phyloP scores from a whole-genome alignment of 1,140 invertebrate species.

The Bombyx mandarina region DNA sequence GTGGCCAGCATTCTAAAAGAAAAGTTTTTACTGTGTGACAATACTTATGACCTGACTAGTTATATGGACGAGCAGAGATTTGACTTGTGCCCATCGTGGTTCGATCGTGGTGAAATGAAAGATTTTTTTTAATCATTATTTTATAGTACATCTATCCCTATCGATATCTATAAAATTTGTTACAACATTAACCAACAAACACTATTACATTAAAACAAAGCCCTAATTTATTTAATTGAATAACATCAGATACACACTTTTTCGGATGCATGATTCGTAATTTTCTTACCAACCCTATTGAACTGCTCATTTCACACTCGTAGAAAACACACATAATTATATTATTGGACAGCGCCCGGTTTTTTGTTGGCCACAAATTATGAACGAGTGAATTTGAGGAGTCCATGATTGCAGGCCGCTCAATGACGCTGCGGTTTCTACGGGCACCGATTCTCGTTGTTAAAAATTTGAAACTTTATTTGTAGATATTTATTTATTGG shows the following conservation, averaged over 20 bases:
- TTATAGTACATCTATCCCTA: too few relatives aligned
- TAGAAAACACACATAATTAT: constrained; percentile 60
- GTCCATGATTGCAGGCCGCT: constrained; percentile 49
- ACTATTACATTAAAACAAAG: not conserved
- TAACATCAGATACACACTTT: constrained; percentile 6
- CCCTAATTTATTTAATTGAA: constrained; percentile 5
- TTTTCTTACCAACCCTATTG: constrained; percentile 27
- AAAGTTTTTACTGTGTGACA: too few relatives aligned
- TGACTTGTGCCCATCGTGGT: too few relatives aligned
- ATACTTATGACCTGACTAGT: too few relatives aligned
- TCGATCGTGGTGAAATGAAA: too few relatives aligned
- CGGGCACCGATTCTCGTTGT: not conserved
- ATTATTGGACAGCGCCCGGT: constrained; percentile 45
- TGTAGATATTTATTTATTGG: not conserved
- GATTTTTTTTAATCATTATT: too few relatives aligned
- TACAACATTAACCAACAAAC: not conserved
- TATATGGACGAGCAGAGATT: too few relatives aligned
- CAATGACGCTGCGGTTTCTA: constrained; percentile 36
- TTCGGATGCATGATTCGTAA: constrained; percentile 10
- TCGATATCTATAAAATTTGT: too few relatives aligned
- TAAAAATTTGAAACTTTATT: constrained; percentile 1
- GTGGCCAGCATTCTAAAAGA: too few relatives aligned
- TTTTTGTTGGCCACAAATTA: constrained; percentile 61
- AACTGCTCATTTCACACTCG: constrained; percentile 61
- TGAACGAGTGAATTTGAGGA: constrained; percentile 49